Base-by-base conservation (phyloP, 2,113 vertebrate species). In the Tenrec ecaudatus region DNA sequence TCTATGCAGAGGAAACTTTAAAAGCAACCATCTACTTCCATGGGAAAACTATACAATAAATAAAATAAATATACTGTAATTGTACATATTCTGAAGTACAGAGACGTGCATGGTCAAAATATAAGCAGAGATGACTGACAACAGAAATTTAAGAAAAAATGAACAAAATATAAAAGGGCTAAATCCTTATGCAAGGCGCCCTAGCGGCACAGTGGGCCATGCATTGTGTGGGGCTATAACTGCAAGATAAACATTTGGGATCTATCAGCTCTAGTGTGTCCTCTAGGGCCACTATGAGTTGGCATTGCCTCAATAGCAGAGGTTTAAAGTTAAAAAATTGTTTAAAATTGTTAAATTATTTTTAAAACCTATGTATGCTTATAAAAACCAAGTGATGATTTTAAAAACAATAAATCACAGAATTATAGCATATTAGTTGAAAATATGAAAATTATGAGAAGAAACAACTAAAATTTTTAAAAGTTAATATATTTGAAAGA, bases 371-470 rank as follows among this genome's bases (percentile, higher is more conserved):
- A 53, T 53, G 47, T 10, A 53, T 53, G 47, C 9, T 53, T 53
- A 53, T 53, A 53, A 53, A 91, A 40, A 58, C 2, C 33, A 77
- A 62, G 36, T 85, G 29, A 75, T 43, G n/a, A 31, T 23, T 73
- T 87, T n/a, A 62, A n/a, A 77, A 43, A 69, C 19, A 7, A 19
- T 66, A 80, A 84, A 8, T 88, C 14, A 75, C 80, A 38, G 85
- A 80, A 58, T 85, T 31, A 68, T 16, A 81, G 14, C 69, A 88
- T 88, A 90, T 33, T 86, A 85, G 86, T 86, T 89, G 66, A 86
- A 89, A 82, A 91, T 53, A 91, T 16, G 7, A 7, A 91, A 91
- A 68, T 68, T 79, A 69, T 75, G 3, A 60, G 10, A 23, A 86
- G 38, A 78, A 53, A 62, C n/a, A 92, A 17, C 4, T 66, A 40